Base-by-base conservation (phyloP, 2,888 invertebrate species). In the Ennomos fuscantarius region DNA sequence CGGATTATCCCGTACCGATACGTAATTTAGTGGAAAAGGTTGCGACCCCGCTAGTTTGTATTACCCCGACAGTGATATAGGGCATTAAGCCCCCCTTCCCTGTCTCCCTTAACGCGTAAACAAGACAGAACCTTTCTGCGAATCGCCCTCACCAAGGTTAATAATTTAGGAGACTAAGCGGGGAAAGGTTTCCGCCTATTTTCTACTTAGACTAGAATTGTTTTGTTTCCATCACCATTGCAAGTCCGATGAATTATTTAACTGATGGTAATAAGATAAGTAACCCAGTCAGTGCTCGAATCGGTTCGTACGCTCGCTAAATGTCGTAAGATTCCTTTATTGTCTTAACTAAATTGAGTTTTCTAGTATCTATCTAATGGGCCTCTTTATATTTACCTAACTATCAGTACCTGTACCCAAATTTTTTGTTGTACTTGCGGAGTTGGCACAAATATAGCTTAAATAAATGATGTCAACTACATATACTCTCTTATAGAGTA, bases 21-120 rank as follows among this genome's bases (percentile, higher is more conserved):
- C 85, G 87, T 87, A 92, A 92, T 92, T 90, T 87, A 89, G 86
- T 88, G 89, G 89, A 89, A 90, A 91, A 91, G 90, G 90, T 89
- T 88, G 84, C 81, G 87, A 87, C 86, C 90, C 89, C 78, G 84
- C 87, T 86, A 90, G 89, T 90, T 91, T 88, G 89, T 87, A 87
- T 88, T 86, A 84, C 85, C 82, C 86, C 84, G 89, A 87, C 89
- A 89, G 88, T 92, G 90, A 92, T 90, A 91, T 88, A 90, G 91
- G 89, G 86, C 86, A 91, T 91, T 90, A 90, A 90, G 89, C 87
- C 87, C 87, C 89, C 89, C 84, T 85, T 81, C 84, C 82, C 85
- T 80, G 80, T 86, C 87, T 87, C 89, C 89, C 89, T 87, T 85
- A 88, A 87, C 89, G 85, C 87, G 89, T 89, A 91, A 90, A 91